Evolutionary conservation across 2,113 vertebrate genomes (phyloP).

Genomic region (Xiphias gladius): DNA sequence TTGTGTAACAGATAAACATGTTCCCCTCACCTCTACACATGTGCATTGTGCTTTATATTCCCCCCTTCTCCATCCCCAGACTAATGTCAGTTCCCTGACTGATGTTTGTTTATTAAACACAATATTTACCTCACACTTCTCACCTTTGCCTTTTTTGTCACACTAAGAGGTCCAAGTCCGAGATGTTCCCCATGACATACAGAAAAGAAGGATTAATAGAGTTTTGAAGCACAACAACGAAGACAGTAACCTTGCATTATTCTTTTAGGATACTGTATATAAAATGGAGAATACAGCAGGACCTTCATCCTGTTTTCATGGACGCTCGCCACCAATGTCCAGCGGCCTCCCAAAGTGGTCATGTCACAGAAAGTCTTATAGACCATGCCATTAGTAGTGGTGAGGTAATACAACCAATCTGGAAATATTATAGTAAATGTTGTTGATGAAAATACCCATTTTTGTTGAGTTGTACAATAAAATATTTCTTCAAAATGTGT

Average conservation of each 20-base stretch:
- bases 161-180: not conserved
- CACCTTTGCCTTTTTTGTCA: constrained; percentile 63
- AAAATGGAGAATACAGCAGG: not conserved
- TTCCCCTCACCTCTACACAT: constrained; percentile 86
- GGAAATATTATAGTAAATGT: not conserved
- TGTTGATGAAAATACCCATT: too few relatives aligned
- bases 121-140: constrained; percentile 91
- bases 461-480: too few relatives aligned
- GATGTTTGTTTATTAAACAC: constrained; percentile 99
- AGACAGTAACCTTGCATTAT: not conserved
- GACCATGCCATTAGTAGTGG: constrained; percentile 37
- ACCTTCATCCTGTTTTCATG: not conserved
- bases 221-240: not conserved
- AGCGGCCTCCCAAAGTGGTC: constrained; percentile 48
- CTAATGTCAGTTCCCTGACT: constrained; percentile 96
- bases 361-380: constrained; percentile 59
- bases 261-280: not conserved
- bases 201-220: not conserved
- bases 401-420: constrained; percentile 53
- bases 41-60: constrained; percentile 93
- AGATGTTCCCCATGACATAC: not conserved
- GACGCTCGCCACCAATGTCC: too few relatives aligned
- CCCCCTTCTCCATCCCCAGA: constrained; percentile 83
- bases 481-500: too few relatives aligned
- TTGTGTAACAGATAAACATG: constrained; percentile 91